Percentiles rank a stretch among this genome's conserved stretches.
phyloP scores from a whole-genome alignment of 2,888 invertebrate species.

The Trissoscelio sp. region DNA sequence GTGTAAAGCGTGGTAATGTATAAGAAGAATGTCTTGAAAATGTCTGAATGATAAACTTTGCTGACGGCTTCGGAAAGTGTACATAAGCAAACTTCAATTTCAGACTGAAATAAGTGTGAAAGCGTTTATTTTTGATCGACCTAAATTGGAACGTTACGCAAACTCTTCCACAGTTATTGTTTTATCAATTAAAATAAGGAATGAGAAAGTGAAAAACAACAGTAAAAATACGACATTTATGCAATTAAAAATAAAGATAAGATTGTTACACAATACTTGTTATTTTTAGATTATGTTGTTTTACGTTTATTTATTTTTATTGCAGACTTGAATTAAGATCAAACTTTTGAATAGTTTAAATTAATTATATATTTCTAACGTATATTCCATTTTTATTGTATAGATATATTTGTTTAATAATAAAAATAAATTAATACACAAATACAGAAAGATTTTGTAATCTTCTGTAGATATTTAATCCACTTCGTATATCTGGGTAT shows the following conservation, averaged over 20 bases:
- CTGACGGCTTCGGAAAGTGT: slow-evolving; percentile 19
- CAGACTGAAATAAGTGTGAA: slow-evolving; percentile 44
- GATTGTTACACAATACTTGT: too few relatives aligned
- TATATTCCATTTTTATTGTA: neutral
- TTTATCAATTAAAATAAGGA: slow-evolving; percentile 21
- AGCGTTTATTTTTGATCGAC: slow-evolving; percentile 49
- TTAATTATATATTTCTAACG: neutral
- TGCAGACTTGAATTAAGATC: too few relatives aligned
- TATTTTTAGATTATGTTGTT: too few relatives aligned
- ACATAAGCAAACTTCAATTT: slow-evolving; percentile 45
- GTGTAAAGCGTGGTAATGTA: slow-evolving; percentile 1
- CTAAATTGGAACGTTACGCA: slow-evolving; percentile 32
- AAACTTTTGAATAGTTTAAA: too few relatives aligned
- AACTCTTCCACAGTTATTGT: slow-evolving; percentile 33
- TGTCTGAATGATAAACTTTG: slow-evolving; percentile 34
- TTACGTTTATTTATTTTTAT: too few relatives aligned
- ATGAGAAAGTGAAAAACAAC: neutral
- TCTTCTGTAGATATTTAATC: neutral
- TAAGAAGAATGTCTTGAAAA: slow-evolving; percentile 26
- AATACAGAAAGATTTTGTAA: neutral
- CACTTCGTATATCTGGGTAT: neutral
- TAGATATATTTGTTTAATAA: neutral
- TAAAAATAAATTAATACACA: neutral
- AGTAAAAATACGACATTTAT: neutral
- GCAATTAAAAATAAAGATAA: slow-evolving; percentile 4